Evolutionary conservation across 1,140 invertebrate genomes (phyloP).

Genomic region (Battus philenor): DNA sequence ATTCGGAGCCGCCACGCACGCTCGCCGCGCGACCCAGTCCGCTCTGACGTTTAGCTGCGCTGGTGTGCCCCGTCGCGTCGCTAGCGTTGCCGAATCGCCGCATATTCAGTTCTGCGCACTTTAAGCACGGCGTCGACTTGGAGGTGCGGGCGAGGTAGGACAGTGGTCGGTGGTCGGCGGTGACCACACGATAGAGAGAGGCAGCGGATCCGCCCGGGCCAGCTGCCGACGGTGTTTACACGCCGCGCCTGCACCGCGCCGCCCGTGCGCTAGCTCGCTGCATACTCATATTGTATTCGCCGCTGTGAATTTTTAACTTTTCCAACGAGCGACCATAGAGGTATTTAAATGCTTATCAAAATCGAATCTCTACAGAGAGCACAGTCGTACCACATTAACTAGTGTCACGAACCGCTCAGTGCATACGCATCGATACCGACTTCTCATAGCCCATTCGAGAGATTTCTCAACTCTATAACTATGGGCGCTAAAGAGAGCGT

Average conservation of each 20-base stretch:
- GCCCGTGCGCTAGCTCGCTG: conserved; percentile 47
- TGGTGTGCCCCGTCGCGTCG: conserved; percentile 63
- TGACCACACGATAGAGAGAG: conserved; percentile 72
- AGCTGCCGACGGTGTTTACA: no score
- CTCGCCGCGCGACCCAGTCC: conserved; percentile 70
- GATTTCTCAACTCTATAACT: conserved; percentile 65
- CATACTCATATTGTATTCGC: conserved; percentile 62
- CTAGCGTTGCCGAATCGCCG: conserved; percentile 32
- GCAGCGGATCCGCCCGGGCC: conserved; percentile 46
- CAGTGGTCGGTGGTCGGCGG: conserved; percentile 25
- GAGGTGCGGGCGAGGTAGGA: conserved; percentile 23
- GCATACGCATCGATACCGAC: conserved; percentile 60
- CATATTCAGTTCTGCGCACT: conserved; percentile 58
- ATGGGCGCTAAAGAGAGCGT: conserved; percentile 86
- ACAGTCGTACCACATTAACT: conserved; percentile 58
- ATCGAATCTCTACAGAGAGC: conserved; percentile 52
- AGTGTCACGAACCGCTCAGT: conserved; percentile 61
- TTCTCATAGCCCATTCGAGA: conserved; percentile 68
- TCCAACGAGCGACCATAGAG: conserved; percentile 58
- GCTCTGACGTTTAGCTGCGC: conserved; percentile 63
- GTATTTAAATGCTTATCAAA: conserved; percentile 67
- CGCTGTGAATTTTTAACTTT: conserved; percentile 67
- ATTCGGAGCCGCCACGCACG: no score
- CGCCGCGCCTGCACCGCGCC: conserved; percentile 47
- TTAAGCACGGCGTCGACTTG: no score